phyloP scores from a whole-genome alignment of 2,797 vertebrate species.

The Etheostoma nigrum region DNA sequence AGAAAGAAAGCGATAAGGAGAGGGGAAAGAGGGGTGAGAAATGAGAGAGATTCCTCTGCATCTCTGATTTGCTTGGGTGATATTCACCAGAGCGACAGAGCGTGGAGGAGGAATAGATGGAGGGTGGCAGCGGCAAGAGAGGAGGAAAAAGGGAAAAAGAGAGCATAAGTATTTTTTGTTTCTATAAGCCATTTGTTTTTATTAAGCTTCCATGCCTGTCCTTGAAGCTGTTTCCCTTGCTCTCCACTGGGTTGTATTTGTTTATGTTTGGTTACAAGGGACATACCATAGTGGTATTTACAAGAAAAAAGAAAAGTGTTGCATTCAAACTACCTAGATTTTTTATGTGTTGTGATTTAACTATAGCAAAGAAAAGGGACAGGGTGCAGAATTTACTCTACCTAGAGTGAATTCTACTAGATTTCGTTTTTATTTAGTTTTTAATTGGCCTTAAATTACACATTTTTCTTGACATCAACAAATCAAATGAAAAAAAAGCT shows the following conservation, averaged over 20 bases:
- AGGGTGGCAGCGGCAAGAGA: conserved; percentile 54
- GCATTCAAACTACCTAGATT: conserved; percentile 19
- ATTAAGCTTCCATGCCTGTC: conserved; percentile 61
- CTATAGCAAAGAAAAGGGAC: neutral
- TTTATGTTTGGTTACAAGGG: conserved; percentile 51
- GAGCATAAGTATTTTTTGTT: conserved; percentile 68
- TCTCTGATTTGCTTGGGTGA: conserved; percentile 79
- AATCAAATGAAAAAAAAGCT: neutral
- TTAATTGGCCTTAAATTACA: neutral
- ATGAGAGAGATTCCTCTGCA: conserved; percentile 71
- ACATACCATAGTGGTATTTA: conserved; percentile 38
- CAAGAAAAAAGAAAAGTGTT: conserved; percentile 33
- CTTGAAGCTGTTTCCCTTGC: conserved; percentile 58
- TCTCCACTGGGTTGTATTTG: conserved; percentile 63
- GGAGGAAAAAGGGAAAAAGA: conserved; percentile 44
- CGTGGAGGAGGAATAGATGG: conserved; percentile 64
- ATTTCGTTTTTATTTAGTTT: neutral
- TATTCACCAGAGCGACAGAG: conserved; percentile 80
- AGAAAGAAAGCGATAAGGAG: conserved; percentile 41
- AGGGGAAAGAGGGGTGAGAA: conserved; percentile 49
- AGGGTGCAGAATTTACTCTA: neutral
- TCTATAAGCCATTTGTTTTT: conserved; percentile 77
- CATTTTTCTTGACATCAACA: neutral
- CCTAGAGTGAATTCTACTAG: neutral
- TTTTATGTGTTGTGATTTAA: neutral